These are phyloP conservation scores for Eudasyphora cyanicolor DNA, from an alignment of 2,888 invertebrate genomes.

Conservation along the genomic window DNA sequence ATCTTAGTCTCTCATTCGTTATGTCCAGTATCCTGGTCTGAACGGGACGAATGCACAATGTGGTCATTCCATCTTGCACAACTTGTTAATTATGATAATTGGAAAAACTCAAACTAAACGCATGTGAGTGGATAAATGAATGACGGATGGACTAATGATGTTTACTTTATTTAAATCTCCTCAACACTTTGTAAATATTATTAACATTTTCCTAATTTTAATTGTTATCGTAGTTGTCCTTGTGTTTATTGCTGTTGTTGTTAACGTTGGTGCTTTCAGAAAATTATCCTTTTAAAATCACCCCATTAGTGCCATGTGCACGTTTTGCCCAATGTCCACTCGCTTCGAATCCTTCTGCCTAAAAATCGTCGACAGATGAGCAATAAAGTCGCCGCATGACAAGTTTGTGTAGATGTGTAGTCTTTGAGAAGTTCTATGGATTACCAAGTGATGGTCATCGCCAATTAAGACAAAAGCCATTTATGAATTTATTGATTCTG, in stretches of 20 bases:
- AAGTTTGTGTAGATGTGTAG: background rate
- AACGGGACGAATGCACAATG: background rate
- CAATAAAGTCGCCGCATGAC: background rate
- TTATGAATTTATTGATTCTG: slow-evolving; percentile 39
- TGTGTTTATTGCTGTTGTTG: background rate
- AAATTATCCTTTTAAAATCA: slow-evolving; percentile 48
- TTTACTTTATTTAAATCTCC: slow-evolving; percentile 44
- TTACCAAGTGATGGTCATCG: slow-evolving; percentile 49
- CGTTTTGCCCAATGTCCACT: slow-evolving; percentile 43
- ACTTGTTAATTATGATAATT: slow-evolving; percentile 45
- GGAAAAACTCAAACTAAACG: background rate
- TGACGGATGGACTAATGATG: slow-evolving; percentile 49
- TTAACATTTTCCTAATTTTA: slow-evolving; percentile 33
- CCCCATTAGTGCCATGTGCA: slow-evolving; percentile 43
- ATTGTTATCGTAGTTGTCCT: background rate
- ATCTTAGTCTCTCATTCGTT: slow-evolving; percentile 23
- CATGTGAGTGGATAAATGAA: too few relatives aligned
- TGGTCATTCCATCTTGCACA: background rate
- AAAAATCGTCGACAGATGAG: background rate
- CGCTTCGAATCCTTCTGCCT: background rate
- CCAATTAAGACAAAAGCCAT: slow-evolving; percentile 57
- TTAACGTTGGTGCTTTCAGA: background rate
- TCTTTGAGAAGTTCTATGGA: slow-evolving; percentile 1
- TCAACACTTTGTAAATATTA: slow-evolving; percentile 42
- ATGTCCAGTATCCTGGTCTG: background rate